Base-by-base conservation (phyloP, 2,797 vertebrate species). In the Arctocebus calabarensis region DNA sequence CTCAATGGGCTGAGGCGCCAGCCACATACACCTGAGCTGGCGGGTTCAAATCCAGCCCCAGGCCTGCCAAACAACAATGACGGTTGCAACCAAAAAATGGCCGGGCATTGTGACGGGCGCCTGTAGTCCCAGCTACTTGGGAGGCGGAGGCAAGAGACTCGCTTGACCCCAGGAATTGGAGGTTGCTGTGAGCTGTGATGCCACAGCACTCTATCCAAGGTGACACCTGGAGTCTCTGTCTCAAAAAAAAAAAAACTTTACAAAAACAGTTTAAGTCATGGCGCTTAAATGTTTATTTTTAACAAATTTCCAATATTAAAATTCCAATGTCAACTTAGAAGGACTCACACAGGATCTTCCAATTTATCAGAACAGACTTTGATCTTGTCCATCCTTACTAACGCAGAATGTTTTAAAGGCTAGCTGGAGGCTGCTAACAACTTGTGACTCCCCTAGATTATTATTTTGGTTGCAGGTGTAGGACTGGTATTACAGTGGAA, bases 291-390 rank as follows among this genome's bases (percentile, higher is more conserved):
- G 3, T 64, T 91, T 75, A 95, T 59, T 74, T 59, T 84, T 83
- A 88, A 88, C 17, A 87, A 89, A 89, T 74, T 89, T 94, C 32
- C 90, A 90, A 88, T 82, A 79, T 57, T 91, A 82, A 84, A 96
- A 95, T 85, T 93, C 7, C 34, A 82, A 10, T 61, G 78, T 82
- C 91, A 96, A 91, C 82, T 57, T 82, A n/a, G 10, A 92, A 96
- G 40, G 59, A 64, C 0, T 71, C 70, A 32, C 17, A 71, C 2
- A 81, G 71, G 59, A 6, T 79, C 68, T 91, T 91, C 27, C 82
- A 40, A 64, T 85, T 94, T 84, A 71, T 81, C 32, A 55, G n/a
- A 70, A 59, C 1, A 90, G 66, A 97, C 87, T 68, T 87, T 94
- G 71, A 77, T 52, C 52, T 88, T 88, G 32, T n/a, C n/a, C 1